These are phyloP conservation scores for Drosophila sucinea DNA, from an alignment of 1,140 invertebrate species.

Conservation along the genomic window DNA sequence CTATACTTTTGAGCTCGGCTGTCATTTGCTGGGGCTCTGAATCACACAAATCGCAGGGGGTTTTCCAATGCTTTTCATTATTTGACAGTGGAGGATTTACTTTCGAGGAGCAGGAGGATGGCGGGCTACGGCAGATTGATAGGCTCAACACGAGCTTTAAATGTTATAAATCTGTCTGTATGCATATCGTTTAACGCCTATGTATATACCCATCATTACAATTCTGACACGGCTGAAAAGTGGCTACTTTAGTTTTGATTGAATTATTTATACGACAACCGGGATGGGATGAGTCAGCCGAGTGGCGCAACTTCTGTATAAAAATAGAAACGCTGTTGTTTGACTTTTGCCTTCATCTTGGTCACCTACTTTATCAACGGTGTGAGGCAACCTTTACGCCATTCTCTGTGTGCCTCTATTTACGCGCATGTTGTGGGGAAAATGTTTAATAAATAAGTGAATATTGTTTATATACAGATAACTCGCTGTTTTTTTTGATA, in stretches of 20 bases:
- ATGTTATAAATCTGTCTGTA: slow-evolving; percentile 26
- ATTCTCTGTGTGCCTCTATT: slow-evolving; percentile 39
- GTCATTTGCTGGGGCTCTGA: slow-evolving; percentile 44
- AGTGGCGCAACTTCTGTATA: not conserved
- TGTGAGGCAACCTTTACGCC: slow-evolving; percentile 13
- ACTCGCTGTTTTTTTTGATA: slow-evolving; percentile 4
- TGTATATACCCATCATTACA: slow-evolving; percentile 12
- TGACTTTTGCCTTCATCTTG: slow-evolving; percentile 5
- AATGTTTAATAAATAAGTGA: slow-evolving; percentile 36
- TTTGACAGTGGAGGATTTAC: slow-evolving; percentile 46
- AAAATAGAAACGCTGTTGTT: slow-evolving; percentile 4
- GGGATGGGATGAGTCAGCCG: not conserved
- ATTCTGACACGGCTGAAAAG: slow-evolving; percentile 15
- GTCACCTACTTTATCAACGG: slow-evolving; percentile 31
- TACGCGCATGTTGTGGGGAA: slow-evolving; percentile 19
- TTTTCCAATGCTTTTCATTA: slow-evolving; percentile 47
- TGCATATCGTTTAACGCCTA: slow-evolving; percentile 12
- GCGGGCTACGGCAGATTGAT: slow-evolving; percentile 34
- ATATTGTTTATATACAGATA: slow-evolving; percentile 18
- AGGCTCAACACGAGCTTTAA: slow-evolving; percentile 22
- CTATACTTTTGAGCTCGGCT: slow-evolving; percentile 35
- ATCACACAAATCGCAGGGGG: slow-evolving; percentile 17
- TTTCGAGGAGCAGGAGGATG: not conserved
- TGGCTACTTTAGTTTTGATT: slow-evolving; percentile 18
- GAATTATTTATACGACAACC: not conserved